phyloP scores from a whole-genome alignment of 92 coral and sea anemone species.

The Phenganax marumi region DNA sequence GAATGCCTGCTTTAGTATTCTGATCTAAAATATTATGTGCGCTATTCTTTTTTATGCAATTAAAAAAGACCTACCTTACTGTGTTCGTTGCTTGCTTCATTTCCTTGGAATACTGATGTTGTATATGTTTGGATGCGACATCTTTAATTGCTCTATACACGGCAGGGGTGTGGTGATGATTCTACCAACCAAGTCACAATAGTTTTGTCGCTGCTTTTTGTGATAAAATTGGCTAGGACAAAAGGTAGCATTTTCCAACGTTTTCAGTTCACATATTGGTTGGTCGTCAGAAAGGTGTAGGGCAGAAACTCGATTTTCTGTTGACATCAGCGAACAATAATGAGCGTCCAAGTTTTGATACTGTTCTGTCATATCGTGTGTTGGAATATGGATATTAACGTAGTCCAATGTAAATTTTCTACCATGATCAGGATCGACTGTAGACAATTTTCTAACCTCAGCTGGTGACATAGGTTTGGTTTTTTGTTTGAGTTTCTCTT shows the following conservation, averaged over 20 bases:
- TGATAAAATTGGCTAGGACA: slow-evolving; percentile 49
- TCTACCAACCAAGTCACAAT: slow-evolving; percentile 48
- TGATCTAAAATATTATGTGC: neutral
- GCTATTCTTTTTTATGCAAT: too few relatives aligned
- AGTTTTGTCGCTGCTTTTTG: slow-evolving; percentile 44
- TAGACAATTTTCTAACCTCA: neutral
- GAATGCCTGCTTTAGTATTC: neutral
- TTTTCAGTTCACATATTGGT: slow-evolving; percentile 28
- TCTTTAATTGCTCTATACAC: slow-evolving; percentile 37
- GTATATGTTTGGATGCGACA: slow-evolving; percentile 47
- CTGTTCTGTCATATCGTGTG: slow-evolving; percentile 11
- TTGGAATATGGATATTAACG: slow-evolving; percentile 16
- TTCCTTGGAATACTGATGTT: slow-evolving; percentile 48
- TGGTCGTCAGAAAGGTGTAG: slow-evolving; percentile 38
- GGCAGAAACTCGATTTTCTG: slow-evolving; percentile 52
- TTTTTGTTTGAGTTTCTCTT: neutral
- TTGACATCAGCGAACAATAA: slow-evolving; percentile 50
- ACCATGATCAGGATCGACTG: slow-evolving; percentile 10
- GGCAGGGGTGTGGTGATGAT: slow-evolving; percentile 38
- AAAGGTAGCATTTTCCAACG: slow-evolving; percentile 53
- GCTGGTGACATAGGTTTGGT: neutral
- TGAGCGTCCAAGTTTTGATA: slow-evolving; percentile 60
- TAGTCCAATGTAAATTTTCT: slow-evolving; percentile 3
- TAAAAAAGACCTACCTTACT: slow-evolving; percentile 16
- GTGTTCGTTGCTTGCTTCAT: slow-evolving; percentile 55